A percentile compares a stretch with the other conserved stretches of the same genome.
Conservation (phyloP, 2,888 invertebrate species). For the Agonum fuliginosum region DNA sequence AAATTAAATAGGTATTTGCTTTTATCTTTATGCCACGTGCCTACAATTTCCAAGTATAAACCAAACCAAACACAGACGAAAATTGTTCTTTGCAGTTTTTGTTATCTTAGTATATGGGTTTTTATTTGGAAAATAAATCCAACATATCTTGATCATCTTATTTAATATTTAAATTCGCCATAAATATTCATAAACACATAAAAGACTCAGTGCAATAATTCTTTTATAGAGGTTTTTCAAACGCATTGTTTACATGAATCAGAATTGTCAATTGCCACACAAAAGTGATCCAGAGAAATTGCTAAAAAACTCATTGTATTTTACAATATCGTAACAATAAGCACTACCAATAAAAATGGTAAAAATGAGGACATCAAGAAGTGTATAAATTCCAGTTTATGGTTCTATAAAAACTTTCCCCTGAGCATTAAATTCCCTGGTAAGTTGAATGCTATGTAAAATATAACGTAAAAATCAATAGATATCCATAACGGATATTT, state of each 20-base stretch:
- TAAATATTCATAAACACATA: slow-evolving; percentile 30
- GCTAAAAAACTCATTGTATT: slow-evolving; percentile 1
- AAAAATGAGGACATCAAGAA: slow-evolving; percentile 22
- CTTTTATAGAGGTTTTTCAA: not conserved
- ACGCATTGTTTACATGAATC: not conserved
- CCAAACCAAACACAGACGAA: slow-evolving; percentile 19
- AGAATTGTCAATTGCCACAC: not conserved
- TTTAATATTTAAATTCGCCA: slow-evolving; percentile 22
- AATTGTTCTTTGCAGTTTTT: slow-evolving; percentile 2
- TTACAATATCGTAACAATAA: slow-evolving; percentile 32
- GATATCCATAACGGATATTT: not conserved
- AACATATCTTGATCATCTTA: slow-evolving; percentile 1
- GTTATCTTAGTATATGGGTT: not conserved
- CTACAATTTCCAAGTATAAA: slow-evolving; percentile 4
- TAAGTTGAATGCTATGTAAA: slow-evolving; percentile 32
- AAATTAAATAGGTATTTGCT: slow-evolving; percentile 19
- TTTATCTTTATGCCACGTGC: not conserved
- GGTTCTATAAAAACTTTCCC: slow-evolving; percentile 42
- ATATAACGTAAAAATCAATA: slow-evolving; percentile 18
- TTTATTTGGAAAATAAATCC: slow-evolving; percentile 8
- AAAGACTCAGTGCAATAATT: too few relatives aligned
- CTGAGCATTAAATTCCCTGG: slow-evolving; percentile 19
- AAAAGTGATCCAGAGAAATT: not conserved
- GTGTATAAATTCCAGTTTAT: slow-evolving; percentile 32
- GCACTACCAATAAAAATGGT: slow-evolving; percentile 6